Conservation (phyloP, 2,888 invertebrate genomes). For the Margaritifera margaritifera region DNA sequence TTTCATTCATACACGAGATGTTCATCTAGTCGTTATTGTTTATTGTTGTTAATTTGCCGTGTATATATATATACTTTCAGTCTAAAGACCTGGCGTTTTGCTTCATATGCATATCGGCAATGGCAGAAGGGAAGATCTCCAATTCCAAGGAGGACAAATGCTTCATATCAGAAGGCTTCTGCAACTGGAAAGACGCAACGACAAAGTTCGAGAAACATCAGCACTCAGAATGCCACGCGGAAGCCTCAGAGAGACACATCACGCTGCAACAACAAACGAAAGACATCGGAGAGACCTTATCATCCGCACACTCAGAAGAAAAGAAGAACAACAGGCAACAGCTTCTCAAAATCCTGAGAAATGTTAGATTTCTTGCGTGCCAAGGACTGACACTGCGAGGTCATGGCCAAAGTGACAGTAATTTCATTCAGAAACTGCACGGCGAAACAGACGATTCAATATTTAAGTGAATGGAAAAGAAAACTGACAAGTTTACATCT, state of each 20-base stretch:
- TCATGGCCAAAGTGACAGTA: no score
- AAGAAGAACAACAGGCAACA: constrained; percentile 26
- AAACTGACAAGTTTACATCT: constrained; percentile 35
- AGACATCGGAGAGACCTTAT: constrained; percentile 24
- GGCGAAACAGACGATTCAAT: constrained; percentile 22
- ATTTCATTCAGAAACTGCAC: constrained; percentile 32
- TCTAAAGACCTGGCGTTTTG: no score
- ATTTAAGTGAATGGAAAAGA: constrained; percentile 26
- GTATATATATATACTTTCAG: no score
- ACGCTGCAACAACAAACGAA: constrained; percentile 9
- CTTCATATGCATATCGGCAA: no score
- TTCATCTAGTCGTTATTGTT: no score
- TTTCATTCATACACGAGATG: no score
- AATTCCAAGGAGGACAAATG: no score
- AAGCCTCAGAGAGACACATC: constrained; percentile 21
- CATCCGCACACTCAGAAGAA: constrained; percentile 13
- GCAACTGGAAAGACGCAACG: constrained; percentile 38
- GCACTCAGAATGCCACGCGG: constrained; percentile 24
- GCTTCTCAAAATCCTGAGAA: constrained; percentile 25
- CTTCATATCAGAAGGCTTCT: constrained; percentile 27
- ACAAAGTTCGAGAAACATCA: constrained; percentile 25
- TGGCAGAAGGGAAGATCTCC: no score
- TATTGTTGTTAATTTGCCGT: no score
- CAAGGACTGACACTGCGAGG: constrained; percentile 36
- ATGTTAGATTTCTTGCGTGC: constrained; percentile 26